Conservation (phyloP, 2,797 vertebrate species). For the Decapterus maruadsi region DNA sequence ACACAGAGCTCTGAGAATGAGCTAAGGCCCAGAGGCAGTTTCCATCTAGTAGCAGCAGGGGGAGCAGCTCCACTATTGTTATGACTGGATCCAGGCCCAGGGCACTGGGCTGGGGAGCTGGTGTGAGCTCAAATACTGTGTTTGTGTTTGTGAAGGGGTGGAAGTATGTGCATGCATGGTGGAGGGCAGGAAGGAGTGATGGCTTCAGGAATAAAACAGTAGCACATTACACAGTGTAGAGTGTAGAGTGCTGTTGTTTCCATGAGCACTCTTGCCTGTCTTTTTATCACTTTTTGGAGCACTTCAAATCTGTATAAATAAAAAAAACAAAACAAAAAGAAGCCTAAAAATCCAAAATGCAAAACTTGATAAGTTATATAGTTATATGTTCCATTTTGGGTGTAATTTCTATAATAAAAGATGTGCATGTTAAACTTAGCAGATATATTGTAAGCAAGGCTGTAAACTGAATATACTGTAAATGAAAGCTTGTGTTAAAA, state of each 20-base stretch:
- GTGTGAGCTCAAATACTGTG: conserved; percentile 15
- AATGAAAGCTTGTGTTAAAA: background rate
- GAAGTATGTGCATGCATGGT: conserved; percentile 21
- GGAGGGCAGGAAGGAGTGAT: conserved; percentile 4
- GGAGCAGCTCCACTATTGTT: conserved; percentile 98
- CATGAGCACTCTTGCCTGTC: background rate
- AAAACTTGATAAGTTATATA: background rate
- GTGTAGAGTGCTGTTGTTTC: background rate
- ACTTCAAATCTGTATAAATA: background rate
- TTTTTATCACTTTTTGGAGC: background rate
- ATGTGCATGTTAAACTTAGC: conserved; percentile 4
- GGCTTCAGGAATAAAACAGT: conserved; percentile 16
- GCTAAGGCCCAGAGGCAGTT: conserved; percentile 83
- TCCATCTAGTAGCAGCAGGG: conserved; percentile 91
- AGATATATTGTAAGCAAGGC: background rate
- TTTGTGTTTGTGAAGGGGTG: conserved; percentile 1
- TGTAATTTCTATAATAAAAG: background rate
- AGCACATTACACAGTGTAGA: background rate
- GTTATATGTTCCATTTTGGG: background rate
- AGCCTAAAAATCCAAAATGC: background rate
- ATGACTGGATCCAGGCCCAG: conserved; percentile 70
- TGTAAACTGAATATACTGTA: background rate
- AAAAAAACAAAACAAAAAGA: background rate
- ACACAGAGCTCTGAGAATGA: conserved; percentile 54
- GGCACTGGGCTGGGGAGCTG: conserved; percentile 47